A percentile compares a stretch with the other conserved stretches of the same genome.
phyloP scores from a whole-genome alignment of 2,113 vertebrate species.

The Nannobrachium achirus region DNA sequence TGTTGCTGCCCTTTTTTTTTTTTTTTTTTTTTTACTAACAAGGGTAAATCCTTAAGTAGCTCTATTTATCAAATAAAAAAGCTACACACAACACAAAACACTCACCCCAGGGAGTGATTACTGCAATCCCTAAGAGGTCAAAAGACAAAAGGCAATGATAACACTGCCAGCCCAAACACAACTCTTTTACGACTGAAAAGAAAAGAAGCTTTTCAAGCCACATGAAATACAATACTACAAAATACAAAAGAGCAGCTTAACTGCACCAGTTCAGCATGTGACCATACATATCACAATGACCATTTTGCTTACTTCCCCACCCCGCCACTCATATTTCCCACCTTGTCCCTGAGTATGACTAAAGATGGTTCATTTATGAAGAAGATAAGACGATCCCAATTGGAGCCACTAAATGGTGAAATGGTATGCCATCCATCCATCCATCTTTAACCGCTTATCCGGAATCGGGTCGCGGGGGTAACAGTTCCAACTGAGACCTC shows the following conservation, averaged over 20 bases:
- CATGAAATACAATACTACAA: constrained; percentile 61
- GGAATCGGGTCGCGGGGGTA: too few species aligned
- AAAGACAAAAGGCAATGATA: constrained; percentile 28
- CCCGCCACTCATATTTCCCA: too few species aligned
- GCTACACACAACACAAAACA: constrained; percentile 5
- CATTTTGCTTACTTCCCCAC: constrained; percentile 7
- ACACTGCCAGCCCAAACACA: constrained; percentile 7
- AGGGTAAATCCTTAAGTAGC: neutral
- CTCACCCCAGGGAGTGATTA: constrained; percentile 25
- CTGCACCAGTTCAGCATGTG: constrained; percentile 39
- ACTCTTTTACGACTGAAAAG: constrained; percentile 43
- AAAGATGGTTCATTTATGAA: too few species aligned
- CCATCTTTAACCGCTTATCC: too few species aligned
- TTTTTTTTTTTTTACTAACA: constrained; percentile 25
- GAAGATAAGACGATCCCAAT: too few species aligned
- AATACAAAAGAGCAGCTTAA: constrained; percentile 67
- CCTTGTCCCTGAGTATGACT: too few species aligned
- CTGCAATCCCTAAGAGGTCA: neutral
- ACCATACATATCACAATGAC: too few species aligned
- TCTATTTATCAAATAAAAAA: constrained; percentile 10
- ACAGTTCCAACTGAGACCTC: too few species aligned
- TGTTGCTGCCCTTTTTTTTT: constrained; percentile 1
- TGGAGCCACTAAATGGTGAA: too few species aligned
- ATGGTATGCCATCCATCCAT: too few species aligned
- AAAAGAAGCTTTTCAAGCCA: constrained; percentile 53